Conservation (phyloP, 1,140 invertebrate species). For the Drosophila eugracilis region DNA sequence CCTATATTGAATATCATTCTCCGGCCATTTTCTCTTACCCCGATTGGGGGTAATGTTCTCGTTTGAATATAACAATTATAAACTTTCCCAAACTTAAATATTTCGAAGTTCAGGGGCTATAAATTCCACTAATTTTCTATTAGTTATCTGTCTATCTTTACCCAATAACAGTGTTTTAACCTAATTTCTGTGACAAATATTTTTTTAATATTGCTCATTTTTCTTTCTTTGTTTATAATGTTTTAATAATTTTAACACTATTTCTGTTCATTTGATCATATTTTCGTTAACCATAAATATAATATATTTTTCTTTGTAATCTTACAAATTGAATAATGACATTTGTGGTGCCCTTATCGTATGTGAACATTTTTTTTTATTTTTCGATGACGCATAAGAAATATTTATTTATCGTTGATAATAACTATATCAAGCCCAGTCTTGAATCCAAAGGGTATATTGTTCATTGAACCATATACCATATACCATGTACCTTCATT, state of each 20-base stretch:
- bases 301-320: neutral
- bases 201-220: neutral
- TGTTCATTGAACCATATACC: too few species aligned
- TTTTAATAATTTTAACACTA: too few species aligned
- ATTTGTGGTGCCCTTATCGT: neutral
- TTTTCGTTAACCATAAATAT: neutral
- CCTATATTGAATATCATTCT: conserved; percentile 40
- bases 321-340: neutral
- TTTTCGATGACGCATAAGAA: neutral
- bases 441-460: too few species aligned
- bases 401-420: neutral
- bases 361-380: neutral
- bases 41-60: conserved; percentile 27
- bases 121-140: too few species aligned
- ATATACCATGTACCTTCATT: too few species aligned
- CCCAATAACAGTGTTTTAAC: neutral
- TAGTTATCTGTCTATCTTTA: neutral
- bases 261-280: too few species aligned
- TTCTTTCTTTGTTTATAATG: too few species aligned
- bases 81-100: neutral
- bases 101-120: too few species aligned
- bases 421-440: neutral
- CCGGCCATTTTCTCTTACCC: conserved; percentile 22
- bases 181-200: neutral
- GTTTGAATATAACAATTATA: neutral